Conservation (phyloP, 2,797 vertebrate species). For the Eulemur rubriventer region DNA sequence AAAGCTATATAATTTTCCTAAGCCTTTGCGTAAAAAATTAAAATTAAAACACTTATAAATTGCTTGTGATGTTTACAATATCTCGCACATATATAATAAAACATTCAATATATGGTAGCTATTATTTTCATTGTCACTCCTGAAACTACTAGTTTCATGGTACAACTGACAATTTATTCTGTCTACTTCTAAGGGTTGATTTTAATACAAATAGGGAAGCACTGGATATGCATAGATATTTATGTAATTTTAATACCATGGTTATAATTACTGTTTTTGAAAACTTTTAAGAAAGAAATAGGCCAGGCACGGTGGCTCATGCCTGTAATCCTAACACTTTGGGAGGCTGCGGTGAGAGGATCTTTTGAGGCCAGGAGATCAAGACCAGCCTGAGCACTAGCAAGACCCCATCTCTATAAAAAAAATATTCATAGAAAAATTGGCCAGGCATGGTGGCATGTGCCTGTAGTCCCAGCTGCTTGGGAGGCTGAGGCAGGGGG, state of each 20-base stretch:
- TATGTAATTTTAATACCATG: slow-evolving; percentile 11
- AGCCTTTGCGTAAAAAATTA: neutral
- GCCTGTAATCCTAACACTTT: neutral
- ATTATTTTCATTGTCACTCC: neutral
- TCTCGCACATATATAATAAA: neutral
- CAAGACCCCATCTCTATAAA: neutral
- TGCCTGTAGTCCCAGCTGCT: neutral
- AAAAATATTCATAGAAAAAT: neutral
- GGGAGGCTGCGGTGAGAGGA: neutral
- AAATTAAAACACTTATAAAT: neutral
- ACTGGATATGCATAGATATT: neutral
- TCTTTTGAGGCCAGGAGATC: neutral
- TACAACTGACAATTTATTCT: neutral
- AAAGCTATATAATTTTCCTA: neutral
- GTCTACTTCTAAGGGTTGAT: neutral
- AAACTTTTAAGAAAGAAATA: slow-evolving; percentile 20
- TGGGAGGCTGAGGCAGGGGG: neutral
- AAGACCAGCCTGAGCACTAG: neutral
- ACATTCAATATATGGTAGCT: neutral
- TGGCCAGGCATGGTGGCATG: neutral
- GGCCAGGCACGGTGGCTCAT: neutral
- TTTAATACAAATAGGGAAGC: neutral
- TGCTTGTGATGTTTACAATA: neutral
- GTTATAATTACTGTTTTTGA: slow-evolving; percentile 14
- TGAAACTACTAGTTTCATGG: neutral